Percentiles rank a stretch among this genome's conserved stretches.
Conservation (phyloP, 2,113 vertebrate species). For the Plecotus auritus region DNA sequence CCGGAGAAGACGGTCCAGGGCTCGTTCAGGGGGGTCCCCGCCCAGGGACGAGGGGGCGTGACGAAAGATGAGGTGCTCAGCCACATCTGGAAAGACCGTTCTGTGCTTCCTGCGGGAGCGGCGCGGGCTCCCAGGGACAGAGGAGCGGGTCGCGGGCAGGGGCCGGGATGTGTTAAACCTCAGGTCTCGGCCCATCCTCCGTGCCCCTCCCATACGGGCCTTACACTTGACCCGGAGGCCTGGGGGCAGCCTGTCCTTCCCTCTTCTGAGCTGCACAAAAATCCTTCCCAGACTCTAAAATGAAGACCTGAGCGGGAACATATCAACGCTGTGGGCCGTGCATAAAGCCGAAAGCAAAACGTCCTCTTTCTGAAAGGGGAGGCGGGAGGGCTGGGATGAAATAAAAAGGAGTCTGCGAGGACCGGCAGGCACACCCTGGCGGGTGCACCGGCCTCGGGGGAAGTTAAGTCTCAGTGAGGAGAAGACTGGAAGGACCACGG, state of each 20-base stretch:
- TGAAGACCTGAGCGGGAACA: neutral
- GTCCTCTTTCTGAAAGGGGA: neutral
- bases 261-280: neutral
- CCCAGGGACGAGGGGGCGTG: neutral
- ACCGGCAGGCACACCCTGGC: neutral
- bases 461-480: neutral
- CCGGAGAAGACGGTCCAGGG: slow-evolving; percentile 20
- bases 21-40: slow-evolving; percentile 39
- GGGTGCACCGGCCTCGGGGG: neutral
- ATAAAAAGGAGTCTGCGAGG: neutral
- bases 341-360: slow-evolving; percentile 30
- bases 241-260: neutral
- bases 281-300: neutral
- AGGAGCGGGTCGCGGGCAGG: neutral
- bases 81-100: slow-evolving; percentile 51
- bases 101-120: neutral
- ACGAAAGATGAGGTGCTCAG: neutral
- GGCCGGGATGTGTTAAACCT: neutral
- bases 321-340: neutral
- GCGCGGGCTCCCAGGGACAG: neutral
- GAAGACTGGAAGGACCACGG: neutral
- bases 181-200: too few relatives aligned
- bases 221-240: neutral
- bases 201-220: neutral
- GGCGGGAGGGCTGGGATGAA: neutral